Evolutionary conservation across 2,888 invertebrate species (phyloP).

Genomic region (Heliconius aoede): DNA sequence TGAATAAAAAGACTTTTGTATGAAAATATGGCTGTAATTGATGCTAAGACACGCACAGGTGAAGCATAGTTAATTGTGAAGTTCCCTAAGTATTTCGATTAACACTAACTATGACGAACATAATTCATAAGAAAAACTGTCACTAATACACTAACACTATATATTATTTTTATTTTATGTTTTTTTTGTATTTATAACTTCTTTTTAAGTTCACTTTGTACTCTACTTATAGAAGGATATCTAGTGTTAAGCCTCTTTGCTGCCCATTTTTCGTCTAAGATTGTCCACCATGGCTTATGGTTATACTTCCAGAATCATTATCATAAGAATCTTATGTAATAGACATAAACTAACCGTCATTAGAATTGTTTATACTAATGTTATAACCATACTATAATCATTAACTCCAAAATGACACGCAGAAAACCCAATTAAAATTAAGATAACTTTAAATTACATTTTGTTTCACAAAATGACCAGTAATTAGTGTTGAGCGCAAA

Average conservation of each 20-base stretch:
- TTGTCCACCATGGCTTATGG: too few relatives aligned
- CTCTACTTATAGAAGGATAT: background rate
- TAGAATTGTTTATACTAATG: background rate
- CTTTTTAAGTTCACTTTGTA: background rate
- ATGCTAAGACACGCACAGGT: constrained; percentile 28
- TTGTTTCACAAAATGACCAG: constrained; percentile 39
- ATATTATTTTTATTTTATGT: too few relatives aligned
- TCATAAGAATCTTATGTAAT: background rate
- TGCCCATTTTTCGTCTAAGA: background rate
- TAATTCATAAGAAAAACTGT: too few relatives aligned
- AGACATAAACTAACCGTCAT: background rate
- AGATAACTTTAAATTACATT: constrained; percentile 40
- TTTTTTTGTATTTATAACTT: too few relatives aligned
- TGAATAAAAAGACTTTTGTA: constrained; percentile 39
- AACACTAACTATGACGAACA: too few relatives aligned
- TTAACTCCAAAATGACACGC: constrained; percentile 27
- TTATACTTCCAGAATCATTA: too few relatives aligned
- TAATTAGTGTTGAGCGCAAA: constrained; percentile 38
- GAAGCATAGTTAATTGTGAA: constrained; percentile 20
- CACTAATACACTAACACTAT: too few relatives aligned
- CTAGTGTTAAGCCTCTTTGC: background rate
- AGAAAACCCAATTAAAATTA: constrained; percentile 39
- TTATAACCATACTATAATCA: background rate
- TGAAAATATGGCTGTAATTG: constrained; percentile 34
- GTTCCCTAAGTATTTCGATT: background rate